Percentiles rank a stretch among this genome's conserved stretches.
Conservation (phyloP, 1,140 invertebrate species). For the Orius insidiosus region DNA sequence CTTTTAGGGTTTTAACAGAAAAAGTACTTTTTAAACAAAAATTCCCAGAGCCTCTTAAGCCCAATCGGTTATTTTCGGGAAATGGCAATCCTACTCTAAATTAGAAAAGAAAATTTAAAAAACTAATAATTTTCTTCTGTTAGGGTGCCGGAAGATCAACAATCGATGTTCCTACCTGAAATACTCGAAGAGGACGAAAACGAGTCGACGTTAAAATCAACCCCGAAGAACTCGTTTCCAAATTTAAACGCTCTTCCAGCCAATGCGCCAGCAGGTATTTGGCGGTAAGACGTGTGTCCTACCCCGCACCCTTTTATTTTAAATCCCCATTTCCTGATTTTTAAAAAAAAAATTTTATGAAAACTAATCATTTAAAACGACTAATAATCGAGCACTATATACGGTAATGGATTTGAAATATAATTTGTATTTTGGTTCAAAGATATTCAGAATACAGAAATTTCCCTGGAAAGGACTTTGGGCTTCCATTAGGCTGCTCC, state of each 20-base stretch:
- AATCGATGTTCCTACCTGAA: constrained; percentile 38
- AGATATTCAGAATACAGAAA: too few species aligned
- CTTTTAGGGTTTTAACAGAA: not conserved
- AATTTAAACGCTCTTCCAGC: constrained; percentile 4
- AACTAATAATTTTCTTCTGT: constrained; percentile 5
- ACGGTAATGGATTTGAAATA: too few species aligned
- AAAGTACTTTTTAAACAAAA: too few species aligned
- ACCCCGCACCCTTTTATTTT: not conserved
- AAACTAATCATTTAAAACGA: not conserved
- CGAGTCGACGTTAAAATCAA: constrained; percentile 21
- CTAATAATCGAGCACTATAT: too few species aligned
- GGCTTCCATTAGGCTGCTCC: too few species aligned
- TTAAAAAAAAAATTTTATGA: not conserved
- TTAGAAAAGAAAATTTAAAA: not conserved
- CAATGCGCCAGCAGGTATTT: constrained; percentile 19
- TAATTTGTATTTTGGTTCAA: too few species aligned
- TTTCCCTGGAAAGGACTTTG: too few species aligned
- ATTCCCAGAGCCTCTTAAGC: too few species aligned
- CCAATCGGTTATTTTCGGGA: constrained; percentile 8
- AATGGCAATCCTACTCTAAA: not conserved
- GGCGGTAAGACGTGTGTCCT: constrained; percentile 19
- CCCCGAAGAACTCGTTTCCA: constrained; percentile 21
- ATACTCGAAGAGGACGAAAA: constrained; percentile 39
- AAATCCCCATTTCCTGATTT: not conserved
- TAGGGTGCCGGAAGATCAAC: constrained; percentile 43